Percentiles rank a stretch among this genome's conserved stretches.
Evolutionary conservation across 2,888 invertebrate genomes (phyloP).

Genomic region (Drosophila colorata): DNA sequence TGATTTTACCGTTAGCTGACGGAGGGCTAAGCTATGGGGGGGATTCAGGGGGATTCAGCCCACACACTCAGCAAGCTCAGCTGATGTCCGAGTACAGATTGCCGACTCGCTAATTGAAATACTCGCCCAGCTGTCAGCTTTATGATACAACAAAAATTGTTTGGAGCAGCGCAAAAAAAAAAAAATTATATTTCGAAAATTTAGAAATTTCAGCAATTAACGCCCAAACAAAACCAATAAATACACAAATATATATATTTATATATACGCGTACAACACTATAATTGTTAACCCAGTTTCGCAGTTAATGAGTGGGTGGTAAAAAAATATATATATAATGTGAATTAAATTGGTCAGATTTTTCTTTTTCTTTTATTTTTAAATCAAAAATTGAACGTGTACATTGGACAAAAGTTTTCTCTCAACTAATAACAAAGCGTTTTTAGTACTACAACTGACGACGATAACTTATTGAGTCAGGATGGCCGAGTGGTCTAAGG

Average conservation of each 20-base stretch:
- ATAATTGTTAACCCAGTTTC: slow-evolving; percentile 60
- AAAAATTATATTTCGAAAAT: slow-evolving; percentile 22
- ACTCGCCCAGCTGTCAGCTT: slow-evolving; percentile 40
- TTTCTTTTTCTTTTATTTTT: not conserved
- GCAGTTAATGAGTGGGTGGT: slow-evolving; percentile 9
- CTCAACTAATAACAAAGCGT: not conserved
- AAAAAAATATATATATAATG: slow-evolving; percentile 11
- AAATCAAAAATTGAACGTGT: not conserved
- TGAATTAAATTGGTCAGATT: not conserved
- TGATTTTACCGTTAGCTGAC: slow-evolving; percentile 46
- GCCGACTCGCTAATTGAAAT: slow-evolving; percentile 48
- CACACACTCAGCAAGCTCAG: slow-evolving; percentile 20
- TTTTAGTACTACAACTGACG: not conserved
- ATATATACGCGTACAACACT: slow-evolving; percentile 6
- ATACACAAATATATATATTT: not conserved
- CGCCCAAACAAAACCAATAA: slow-evolving; percentile 27
- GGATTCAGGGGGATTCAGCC: slow-evolving; percentile 10
- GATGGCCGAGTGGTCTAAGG: slow-evolving; percentile 77
- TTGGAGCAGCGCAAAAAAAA: slow-evolving; percentile 6
- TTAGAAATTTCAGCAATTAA: slow-evolving; percentile 56
- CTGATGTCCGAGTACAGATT: slow-evolving; percentile 29
- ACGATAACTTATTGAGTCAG: slow-evolving; percentile 23
- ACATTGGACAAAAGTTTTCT: slow-evolving; percentile 1
- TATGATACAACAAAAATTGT: slow-evolving; percentile 8
- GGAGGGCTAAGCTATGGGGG: not conserved